Percentiles rank a stretch among this genome's conserved stretches.
These are phyloP conservation scores for Buphagus erythrorhynchus DNA, from an alignment of 2,797 vertebrate species.

Conservation along the genomic window DNA sequence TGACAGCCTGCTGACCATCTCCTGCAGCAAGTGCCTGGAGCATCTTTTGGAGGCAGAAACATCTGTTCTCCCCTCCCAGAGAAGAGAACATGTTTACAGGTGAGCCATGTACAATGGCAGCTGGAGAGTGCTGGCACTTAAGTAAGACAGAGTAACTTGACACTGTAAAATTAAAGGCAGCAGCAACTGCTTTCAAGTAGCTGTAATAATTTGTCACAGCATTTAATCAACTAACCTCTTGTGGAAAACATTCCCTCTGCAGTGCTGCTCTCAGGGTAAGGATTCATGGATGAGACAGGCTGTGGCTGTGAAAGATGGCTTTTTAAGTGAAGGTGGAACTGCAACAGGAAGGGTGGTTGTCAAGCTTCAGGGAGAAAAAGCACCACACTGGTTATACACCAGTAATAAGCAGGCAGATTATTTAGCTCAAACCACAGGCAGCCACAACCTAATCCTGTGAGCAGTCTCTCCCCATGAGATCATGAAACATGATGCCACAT, in stretches of 20 bases:
- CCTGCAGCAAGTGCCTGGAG: conserved; percentile 34
- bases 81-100: background rate
- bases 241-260: background rate
- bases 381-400: background rate
- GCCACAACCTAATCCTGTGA: background rate
- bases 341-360: background rate
- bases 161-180: background rate
- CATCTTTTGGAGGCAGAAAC: conserved; percentile 11
- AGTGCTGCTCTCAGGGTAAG: background rate
- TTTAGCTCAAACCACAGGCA: background rate
- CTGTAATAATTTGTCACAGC: background rate
- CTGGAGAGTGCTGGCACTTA: background rate
- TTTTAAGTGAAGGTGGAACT: background rate
- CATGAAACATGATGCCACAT: background rate
- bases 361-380: background rate
- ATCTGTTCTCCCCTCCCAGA: background rate
- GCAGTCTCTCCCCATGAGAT: background rate
- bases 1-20: conserved; percentile 60
- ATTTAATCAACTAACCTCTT: background rate
- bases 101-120: background rate
- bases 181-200: conserved; percentile 3
- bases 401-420: background rate
- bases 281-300: background rate
- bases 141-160: background rate
- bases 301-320: background rate